Evolutionary conservation across 2,113 vertebrate genomes (phyloP).

Genomic region (Nasalis larvatus): DNA sequence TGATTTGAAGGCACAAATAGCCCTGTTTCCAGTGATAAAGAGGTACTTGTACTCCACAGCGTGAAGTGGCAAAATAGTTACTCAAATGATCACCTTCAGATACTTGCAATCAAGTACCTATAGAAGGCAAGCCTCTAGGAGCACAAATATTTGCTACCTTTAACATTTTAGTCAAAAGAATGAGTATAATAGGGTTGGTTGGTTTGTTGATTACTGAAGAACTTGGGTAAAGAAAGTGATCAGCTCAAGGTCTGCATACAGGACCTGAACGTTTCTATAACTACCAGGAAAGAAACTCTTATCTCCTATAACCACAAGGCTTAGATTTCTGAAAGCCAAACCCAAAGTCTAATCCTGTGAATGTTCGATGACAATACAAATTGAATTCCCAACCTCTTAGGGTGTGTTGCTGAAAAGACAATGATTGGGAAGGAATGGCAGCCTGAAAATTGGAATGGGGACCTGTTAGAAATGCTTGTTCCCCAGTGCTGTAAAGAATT

Average conservation of each 20-base stretch:
- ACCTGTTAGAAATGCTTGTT: not conserved
- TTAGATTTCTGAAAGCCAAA: not conserved
- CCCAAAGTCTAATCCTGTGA: not conserved
- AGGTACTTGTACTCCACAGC: not conserved
- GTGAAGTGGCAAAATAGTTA: not conserved
- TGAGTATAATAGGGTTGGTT: not conserved
- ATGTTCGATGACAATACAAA: not conserved
- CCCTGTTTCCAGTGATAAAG: not conserved
- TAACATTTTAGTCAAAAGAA: not conserved
- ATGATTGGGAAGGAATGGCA: not conserved
- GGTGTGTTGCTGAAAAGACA: not conserved
- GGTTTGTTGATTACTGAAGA: not conserved
- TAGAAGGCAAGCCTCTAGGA: not conserved
- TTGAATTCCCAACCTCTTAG: not conserved
- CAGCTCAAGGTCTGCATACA: not conserved
- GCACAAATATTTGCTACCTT: not conserved
- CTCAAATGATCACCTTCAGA: not conserved
- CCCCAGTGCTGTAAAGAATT: too few relatives aligned
- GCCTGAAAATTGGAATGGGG: not conserved
- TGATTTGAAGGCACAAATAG: not conserved
- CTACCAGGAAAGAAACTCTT: not conserved
- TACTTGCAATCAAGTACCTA: not conserved
- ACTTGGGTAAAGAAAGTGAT: not conserved
- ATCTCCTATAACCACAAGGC: not conserved
- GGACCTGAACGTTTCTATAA: not conserved